These are phyloP conservation scores for Drosophila burlai DNA, from an alignment of 1,140 invertebrate genomes.

Conservation along the genomic window DNA sequence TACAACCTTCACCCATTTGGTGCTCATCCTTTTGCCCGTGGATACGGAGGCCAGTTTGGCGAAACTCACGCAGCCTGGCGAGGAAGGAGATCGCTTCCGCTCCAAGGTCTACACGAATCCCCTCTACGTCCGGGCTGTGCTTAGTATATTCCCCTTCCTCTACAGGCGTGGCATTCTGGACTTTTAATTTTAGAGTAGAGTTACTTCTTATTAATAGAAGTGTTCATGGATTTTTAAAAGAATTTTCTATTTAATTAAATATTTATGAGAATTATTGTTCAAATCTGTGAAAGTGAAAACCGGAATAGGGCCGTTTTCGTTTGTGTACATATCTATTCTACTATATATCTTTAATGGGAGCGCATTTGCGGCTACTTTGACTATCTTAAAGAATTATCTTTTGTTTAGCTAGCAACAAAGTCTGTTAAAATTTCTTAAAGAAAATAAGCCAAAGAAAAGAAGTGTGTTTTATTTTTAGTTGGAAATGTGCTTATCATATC, in stretches of 20 bases:
- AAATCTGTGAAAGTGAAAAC: not conserved
- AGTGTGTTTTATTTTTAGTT: constrained; percentile 1
- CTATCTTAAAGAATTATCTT: constrained; percentile 66
- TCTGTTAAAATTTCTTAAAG: constrained; percentile 2
- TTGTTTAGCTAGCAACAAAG: constrained; percentile 48
- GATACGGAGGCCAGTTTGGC: constrained; percentile 71
- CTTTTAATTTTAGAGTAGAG: constrained; percentile 30
- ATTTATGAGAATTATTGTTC: not conserved
- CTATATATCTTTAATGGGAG: constrained; percentile 14
- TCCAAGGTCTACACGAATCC: constrained; percentile 77
- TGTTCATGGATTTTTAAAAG: not conserved
- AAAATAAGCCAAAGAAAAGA: constrained; percentile 11
- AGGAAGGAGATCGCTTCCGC: constrained; percentile 74
- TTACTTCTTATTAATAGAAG: not conserved
- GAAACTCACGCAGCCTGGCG: constrained; percentile 65
- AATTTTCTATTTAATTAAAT: not conserved
- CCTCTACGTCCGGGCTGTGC: constrained; percentile 62
- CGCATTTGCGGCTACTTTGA: constrained; percentile 17
- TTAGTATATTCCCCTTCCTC: constrained; percentile 78
- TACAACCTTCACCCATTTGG: constrained; percentile 75
- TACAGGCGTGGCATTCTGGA: constrained; percentile 70
- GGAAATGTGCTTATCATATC: constrained; percentile 1
- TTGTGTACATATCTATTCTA: constrained; percentile 11
- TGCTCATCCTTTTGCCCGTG: constrained; percentile 70
- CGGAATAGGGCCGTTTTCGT: not conserved